phyloP scores from a whole-genome alignment of 1,140 invertebrate genomes.

The Eriosoma lanigerum region DNA sequence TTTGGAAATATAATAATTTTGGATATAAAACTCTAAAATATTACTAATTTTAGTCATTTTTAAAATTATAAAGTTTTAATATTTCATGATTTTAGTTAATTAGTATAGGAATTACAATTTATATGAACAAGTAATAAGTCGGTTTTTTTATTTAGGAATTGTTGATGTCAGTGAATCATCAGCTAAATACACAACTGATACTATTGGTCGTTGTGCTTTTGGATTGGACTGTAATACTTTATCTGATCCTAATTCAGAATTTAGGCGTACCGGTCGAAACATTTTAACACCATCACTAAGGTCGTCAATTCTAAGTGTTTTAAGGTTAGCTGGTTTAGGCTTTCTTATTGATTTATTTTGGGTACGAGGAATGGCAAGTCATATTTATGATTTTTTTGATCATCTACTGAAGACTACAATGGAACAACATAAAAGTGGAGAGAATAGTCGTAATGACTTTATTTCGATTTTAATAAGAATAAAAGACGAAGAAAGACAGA shows the following conservation, averaged over 20 bases:
- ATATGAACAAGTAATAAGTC: no score
- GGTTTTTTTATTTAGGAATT: neutral
- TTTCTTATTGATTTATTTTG: constrained; percentile 1
- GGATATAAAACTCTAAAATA: no score
- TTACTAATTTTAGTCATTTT: no score
- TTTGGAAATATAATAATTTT: no score
- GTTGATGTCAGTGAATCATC: constrained; percentile 26
- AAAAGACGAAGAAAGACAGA: constrained; percentile 10
- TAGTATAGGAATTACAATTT: no score
- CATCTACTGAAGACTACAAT: neutral
- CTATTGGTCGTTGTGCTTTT: constrained; percentile 56
- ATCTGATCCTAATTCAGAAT: constrained; percentile 62
- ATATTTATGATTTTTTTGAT: constrained; percentile 25
- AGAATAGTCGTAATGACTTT: constrained; percentile 10
- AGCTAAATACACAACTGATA: constrained; percentile 54
- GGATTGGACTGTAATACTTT: constrained; percentile 57
- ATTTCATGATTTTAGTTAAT: no score
- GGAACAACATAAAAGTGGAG: constrained; percentile 1
- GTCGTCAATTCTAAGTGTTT: neutral
- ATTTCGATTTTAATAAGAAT: neutral
- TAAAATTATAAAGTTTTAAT: no score
- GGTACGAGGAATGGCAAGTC: neutral
- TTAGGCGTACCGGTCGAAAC: constrained; percentile 57
- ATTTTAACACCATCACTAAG: neutral
- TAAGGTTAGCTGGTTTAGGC: neutral